Conservation (phyloP, 2,888 invertebrate genomes). For the Polydrusus tereticollis region DNA sequence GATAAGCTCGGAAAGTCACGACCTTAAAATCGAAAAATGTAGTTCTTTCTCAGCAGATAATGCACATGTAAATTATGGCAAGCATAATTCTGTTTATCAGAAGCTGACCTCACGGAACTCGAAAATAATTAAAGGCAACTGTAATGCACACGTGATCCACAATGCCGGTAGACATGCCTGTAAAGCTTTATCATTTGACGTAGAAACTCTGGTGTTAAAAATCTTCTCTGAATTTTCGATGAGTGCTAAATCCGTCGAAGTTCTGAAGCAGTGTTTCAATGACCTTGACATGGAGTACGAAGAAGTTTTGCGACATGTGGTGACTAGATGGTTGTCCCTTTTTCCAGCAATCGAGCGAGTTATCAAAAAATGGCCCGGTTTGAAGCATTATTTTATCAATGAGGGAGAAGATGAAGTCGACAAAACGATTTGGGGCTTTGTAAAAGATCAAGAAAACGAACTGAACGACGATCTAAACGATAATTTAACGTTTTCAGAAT, state of each 20-base stretch:
- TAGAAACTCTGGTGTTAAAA: conserved; percentile 54
- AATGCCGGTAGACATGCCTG: conserved; percentile 51
- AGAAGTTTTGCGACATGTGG: conserved; percentile 21
- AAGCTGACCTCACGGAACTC: conserved; percentile 15
- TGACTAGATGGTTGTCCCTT: conserved; percentile 46
- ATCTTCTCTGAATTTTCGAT: conserved; percentile 52
- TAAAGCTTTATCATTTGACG: conserved; percentile 50
- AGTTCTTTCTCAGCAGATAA: background rate
- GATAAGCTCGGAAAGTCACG: background rate
- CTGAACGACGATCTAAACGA: background rate
- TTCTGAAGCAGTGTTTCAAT: conserved; percentile 47
- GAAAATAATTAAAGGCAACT: conserved; percentile 49
- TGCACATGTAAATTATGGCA: background rate
- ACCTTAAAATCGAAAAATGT: background rate
- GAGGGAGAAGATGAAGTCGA: conserved; percentile 19
- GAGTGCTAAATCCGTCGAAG: conserved; percentile 45
- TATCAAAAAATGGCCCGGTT: conserved; percentile 43
- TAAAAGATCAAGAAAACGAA: background rate
- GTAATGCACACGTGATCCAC: conserved; percentile 52
- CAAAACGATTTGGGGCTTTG: conserved; percentile 1
- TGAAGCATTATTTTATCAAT: conserved; percentile 43
- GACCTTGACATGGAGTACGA: conserved; percentile 31
- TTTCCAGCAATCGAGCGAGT: conserved; percentile 47
- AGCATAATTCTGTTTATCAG: background rate
- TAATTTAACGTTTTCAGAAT: background rate